Conservation (phyloP, 2,888 invertebrate species). For the Trimorus sp. region DNA sequence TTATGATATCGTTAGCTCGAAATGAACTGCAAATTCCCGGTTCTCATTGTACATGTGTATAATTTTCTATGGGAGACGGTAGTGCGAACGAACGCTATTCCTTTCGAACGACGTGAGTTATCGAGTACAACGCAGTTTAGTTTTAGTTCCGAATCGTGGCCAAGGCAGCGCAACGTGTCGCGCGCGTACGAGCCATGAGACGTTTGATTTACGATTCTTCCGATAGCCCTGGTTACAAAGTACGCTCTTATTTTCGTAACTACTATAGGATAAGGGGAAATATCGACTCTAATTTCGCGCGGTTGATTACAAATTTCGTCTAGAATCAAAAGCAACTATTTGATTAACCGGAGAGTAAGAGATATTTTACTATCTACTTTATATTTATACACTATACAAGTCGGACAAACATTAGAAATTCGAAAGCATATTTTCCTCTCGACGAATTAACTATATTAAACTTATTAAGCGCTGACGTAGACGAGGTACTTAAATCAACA, state of each 20-base stretch:
- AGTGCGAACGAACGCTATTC: not conserved
- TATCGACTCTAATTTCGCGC: slow-evolving; percentile 6
- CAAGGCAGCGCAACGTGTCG: slow-evolving; percentile 10
- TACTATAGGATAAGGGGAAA: slow-evolving; percentile 8
- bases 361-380: slow-evolving; percentile 45
- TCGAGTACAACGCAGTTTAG: no score
- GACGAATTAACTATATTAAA: slow-evolving; percentile 31
- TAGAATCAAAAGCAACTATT: slow-evolving; percentile 22
- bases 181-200: no score
- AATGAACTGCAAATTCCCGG: slow-evolving; percentile 17
- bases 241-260: slow-evolving; percentile 25
- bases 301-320: slow-evolving; percentile 13
- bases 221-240: slow-evolving; percentile 8
- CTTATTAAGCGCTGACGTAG: slow-evolving; percentile 64
- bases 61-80: slow-evolving; percentile 13
- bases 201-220: not conserved
- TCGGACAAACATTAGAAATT: slow-evolving; percentile 30
- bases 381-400: slow-evolving; percentile 31
- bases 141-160: no score
- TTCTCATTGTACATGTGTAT: slow-evolving; percentile 18
- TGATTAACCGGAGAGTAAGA: slow-evolving; percentile 11
- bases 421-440: slow-evolving; percentile 55
- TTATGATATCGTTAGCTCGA: no score
- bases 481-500: slow-evolving; percentile 50
- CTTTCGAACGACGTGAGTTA: no score